Conservation (phyloP, 2,113 vertebrate species). For the Peucedramus taeniatus region DNA sequence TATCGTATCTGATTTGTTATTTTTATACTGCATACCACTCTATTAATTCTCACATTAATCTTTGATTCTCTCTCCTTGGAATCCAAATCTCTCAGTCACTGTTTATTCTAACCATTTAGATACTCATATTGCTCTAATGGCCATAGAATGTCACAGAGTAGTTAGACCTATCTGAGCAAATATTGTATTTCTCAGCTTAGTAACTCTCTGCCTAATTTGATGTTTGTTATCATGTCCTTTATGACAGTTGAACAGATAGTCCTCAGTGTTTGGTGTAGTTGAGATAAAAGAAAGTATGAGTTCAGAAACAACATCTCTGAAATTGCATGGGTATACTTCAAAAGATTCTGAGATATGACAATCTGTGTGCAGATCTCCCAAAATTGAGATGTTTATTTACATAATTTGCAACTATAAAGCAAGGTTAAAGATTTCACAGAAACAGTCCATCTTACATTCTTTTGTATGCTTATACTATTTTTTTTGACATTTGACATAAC, state of each 20-base stretch:
- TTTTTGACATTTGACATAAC: not conserved
- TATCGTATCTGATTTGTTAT: constrained; percentile 37
- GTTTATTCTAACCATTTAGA: not conserved
- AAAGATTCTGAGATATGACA: not conserved
- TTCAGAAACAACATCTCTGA: not conserved
- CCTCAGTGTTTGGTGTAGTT: not conserved
- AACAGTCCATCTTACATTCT: not conserved
- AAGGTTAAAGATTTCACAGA: not conserved
- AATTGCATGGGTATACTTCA: not conserved
- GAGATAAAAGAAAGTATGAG: not conserved
- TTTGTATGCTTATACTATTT: not conserved
- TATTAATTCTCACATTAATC: constrained; percentile 52
- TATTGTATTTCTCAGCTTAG: not conserved
- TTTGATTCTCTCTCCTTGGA: constrained; percentile 4
- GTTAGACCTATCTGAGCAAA: not conserved
- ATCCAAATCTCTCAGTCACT: not conserved
- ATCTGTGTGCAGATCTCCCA: not conserved
- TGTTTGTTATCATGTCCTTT: not conserved
- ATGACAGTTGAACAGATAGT: not conserved
- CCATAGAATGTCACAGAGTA: not conserved
- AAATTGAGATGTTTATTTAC: not conserved
- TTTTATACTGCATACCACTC: constrained; percentile 14
- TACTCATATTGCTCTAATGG: not conserved
- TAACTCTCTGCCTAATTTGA: not conserved
- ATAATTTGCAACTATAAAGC: not conserved